Percentiles rank a stretch among this genome's conserved stretches.
phyloP scores from a whole-genome alignment of 2,113 vertebrate species.

The Mandrillus leucophaeus region DNA sequence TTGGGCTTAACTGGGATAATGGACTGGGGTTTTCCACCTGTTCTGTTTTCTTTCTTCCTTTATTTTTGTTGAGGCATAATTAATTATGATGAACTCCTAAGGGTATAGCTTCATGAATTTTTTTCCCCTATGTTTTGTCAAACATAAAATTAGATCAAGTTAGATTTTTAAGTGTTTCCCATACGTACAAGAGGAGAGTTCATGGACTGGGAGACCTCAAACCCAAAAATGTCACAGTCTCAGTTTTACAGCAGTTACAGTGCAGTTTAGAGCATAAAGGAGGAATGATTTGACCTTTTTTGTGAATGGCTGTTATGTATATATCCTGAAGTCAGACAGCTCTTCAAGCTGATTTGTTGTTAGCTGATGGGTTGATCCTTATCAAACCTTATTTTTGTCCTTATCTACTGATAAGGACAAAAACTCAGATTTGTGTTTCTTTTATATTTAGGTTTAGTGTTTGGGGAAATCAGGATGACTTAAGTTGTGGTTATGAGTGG shows the following conservation, averaged over 20 bases:
- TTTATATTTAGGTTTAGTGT: not conserved
- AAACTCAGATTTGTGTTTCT: not conserved
- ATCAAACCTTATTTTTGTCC: not conserved
- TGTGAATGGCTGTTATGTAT: not conserved
- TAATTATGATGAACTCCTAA: not conserved
- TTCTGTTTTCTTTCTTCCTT: not conserved
- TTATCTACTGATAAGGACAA: not conserved
- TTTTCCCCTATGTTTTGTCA: not conserved
- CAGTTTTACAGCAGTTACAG: not conserved
- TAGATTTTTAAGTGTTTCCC: not conserved
- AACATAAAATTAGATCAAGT: not conserved
- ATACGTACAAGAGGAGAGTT: not conserved
- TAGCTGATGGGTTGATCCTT: not conserved
- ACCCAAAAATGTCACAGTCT: not conserved
- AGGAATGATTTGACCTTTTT: not conserved
- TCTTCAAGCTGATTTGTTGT: not conserved
- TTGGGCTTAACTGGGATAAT: not conserved
- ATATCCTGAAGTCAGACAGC: not conserved
- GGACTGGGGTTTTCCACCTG: not conserved
- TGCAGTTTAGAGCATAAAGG: not conserved
- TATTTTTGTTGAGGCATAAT: not conserved
- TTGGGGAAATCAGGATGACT: not conserved
- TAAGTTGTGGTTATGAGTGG: not conserved
- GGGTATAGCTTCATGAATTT: not conserved
- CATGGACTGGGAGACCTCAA: not conserved